Percentiles rank a stretch among this genome's conserved stretches.
These are phyloP conservation scores for Hippoglossus hippoglossus DNA, from an alignment of 2,797 vertebrate genomes.

Conservation along the genomic window DNA sequence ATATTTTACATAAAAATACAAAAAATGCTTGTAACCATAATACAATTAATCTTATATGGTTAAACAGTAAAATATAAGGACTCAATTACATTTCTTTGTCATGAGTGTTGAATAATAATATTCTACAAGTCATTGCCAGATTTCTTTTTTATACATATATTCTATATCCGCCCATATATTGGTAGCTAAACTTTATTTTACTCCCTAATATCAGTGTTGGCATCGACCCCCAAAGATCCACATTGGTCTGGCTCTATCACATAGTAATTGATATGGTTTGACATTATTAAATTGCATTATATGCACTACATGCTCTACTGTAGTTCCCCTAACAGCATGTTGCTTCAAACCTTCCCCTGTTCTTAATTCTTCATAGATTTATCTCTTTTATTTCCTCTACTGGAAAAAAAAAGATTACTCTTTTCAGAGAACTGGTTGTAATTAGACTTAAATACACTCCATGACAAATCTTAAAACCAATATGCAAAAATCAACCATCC, in stretches of 20 bases:
- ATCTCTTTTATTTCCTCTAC: constrained; percentile 63
- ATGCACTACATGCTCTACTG: neutral
- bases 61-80: too few relatives aligned
- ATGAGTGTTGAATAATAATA: too few relatives aligned
- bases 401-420: constrained; percentile 58
- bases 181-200: too few relatives aligned
- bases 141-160: too few relatives aligned
- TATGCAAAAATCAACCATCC: constrained; percentile 75
- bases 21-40: too few relatives aligned
- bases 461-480: constrained; percentile 75
- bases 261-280: constrained; percentile 24
- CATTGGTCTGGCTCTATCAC: neutral
- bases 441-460: constrained; percentile 71
- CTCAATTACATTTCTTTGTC: too few relatives aligned
- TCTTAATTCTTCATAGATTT: constrained; percentile 54
- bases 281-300: constrained; percentile 26
- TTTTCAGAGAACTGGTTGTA: constrained; percentile 57
- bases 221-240: too few relatives aligned
- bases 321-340: constrained; percentile 35
- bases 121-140: too few relatives aligned
- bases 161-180: too few relatives aligned
- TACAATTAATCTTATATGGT: too few relatives aligned
- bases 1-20: too few relatives aligned
- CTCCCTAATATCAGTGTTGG: too few relatives aligned
- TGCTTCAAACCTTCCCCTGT: constrained; percentile 54